A percentile compares a stretch with the other conserved stretches of the same genome.
Conservation (phyloP, 2,113 vertebrate species). For the Zosterops hypoxanthus region DNA sequence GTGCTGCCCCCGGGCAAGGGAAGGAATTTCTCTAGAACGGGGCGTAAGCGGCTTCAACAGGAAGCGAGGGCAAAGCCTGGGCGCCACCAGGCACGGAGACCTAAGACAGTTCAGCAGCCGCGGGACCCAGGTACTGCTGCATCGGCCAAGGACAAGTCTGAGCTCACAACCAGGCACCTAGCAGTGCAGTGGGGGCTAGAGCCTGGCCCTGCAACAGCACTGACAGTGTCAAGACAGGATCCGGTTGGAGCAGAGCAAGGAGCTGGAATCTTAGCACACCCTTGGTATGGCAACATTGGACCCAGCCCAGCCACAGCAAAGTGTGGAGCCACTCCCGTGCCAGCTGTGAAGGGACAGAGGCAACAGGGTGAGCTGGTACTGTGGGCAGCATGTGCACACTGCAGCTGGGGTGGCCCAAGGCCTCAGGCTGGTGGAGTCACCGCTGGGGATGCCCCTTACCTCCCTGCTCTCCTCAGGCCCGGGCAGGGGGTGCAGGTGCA, state of each 20-base stretch:
- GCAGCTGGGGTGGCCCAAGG: accelerated
- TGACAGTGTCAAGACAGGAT: not conserved
- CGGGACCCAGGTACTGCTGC: not conserved
- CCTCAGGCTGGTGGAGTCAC: accelerated
- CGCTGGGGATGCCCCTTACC: not conserved
- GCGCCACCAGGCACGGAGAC: not conserved
- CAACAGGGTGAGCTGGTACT: not conserved
- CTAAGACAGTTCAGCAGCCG: accelerated
- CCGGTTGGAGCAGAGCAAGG: not conserved
- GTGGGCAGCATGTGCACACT: accelerated
- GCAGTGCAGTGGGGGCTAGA: not conserved
- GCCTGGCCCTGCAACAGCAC: accelerated
- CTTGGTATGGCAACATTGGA: too few species aligned
- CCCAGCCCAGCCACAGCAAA: accelerated
- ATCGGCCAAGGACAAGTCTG: accelerated
- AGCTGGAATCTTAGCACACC: not conserved
- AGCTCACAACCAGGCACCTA: not conserved
- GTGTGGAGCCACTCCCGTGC: accelerated
- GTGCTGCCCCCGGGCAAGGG: accelerated
- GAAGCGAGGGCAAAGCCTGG: not conserved
- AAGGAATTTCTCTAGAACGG: not conserved
- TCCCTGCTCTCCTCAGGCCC: slow-evolving; percentile 8
- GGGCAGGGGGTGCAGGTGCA: slow-evolving; percentile 61
- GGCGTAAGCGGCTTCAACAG: not conserved
- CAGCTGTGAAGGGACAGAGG: accelerated